A percentile compares a stretch with the other conserved stretches of the same genome.
phyloP scores from a whole-genome alignment of 2,113 vertebrate species.

The Lathamus discolor region DNA sequence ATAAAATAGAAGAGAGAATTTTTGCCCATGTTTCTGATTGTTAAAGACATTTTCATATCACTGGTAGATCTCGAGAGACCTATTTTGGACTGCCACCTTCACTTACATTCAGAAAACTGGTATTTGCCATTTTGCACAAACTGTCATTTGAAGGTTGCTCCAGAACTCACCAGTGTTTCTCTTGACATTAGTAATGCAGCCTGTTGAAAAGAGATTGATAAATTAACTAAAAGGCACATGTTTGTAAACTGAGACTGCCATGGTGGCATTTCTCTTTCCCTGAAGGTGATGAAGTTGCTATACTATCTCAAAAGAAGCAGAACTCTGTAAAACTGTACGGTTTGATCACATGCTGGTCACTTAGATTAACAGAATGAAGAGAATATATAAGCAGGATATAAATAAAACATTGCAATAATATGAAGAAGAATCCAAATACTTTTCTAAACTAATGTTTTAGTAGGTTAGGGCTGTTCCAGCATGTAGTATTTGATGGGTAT shows the following conservation, averaged over 20 bases:
- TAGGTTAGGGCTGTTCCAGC: constrained; percentile 36
- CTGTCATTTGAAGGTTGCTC: not conserved
- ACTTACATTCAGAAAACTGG: not conserved
- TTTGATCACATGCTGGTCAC: constrained; percentile 29
- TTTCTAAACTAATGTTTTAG: constrained; percentile 63
- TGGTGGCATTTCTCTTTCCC: not conserved
- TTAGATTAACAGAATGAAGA: constrained; percentile 44
- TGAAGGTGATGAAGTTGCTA: not conserved
- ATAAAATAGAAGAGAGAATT: not conserved
- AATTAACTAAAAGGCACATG: not conserved
- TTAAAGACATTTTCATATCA: not conserved
- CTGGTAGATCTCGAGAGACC: not conserved
- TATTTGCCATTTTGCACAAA: not conserved
- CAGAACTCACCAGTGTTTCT: not conserved
- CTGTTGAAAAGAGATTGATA: not conserved
- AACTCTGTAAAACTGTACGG: not conserved
- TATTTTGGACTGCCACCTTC: not conserved
- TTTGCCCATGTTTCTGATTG: not conserved
- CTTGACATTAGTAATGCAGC: not conserved
- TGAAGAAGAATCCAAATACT: constrained; percentile 46
- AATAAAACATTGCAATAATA: constrained; percentile 69
- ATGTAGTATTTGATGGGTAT: constrained; percentile 45
- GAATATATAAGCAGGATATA: not conserved
- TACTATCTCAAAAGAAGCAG: not conserved
- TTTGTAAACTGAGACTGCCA: not conserved